A percentile compares a stretch with the other conserved stretches of the same genome.
Evolutionary conservation across 2,797 vertebrate species (phyloP).

Genomic region (Lophotriccus pileatus): DNA sequence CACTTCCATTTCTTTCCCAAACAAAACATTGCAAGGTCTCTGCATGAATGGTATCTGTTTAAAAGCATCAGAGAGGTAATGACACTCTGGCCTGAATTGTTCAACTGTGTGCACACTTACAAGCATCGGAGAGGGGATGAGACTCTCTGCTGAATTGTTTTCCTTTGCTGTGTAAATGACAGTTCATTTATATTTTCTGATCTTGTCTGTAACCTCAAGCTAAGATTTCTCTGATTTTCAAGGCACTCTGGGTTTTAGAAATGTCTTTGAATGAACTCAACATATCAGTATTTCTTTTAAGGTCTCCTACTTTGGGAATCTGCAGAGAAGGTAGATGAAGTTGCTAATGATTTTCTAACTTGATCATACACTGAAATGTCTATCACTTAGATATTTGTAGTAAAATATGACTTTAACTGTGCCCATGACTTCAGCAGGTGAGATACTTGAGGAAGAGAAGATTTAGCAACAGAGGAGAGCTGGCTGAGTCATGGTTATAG

Average conservation of each 20-base stretch:
- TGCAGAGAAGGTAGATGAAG: neutral
- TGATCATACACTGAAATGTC: neutral
- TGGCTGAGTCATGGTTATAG: neutral
- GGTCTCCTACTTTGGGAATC: neutral
- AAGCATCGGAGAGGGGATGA: neutral
- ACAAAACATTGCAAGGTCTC: neutral
- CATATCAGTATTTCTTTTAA: neutral
- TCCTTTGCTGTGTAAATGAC: neutral
- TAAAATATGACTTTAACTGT: neutral
- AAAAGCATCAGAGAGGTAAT: neutral
- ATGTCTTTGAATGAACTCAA: neutral
- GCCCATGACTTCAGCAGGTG: neutral
- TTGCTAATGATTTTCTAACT: neutral
- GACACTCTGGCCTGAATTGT: neutral
- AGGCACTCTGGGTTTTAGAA: accelerated
- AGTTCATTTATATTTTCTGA: neutral
- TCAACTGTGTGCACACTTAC: neutral
- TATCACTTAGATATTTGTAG: neutral
- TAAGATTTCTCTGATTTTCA: neutral
- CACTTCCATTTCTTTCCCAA: neutral
- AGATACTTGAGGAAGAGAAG: neutral
- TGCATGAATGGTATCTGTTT: neutral
- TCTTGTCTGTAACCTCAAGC: neutral
- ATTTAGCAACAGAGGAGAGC: neutral
- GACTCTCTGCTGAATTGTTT: neutral